phyloP scores from a whole-genome alignment of 2,797 vertebrate genomes.

The Pantherophis vulpinus region DNA sequence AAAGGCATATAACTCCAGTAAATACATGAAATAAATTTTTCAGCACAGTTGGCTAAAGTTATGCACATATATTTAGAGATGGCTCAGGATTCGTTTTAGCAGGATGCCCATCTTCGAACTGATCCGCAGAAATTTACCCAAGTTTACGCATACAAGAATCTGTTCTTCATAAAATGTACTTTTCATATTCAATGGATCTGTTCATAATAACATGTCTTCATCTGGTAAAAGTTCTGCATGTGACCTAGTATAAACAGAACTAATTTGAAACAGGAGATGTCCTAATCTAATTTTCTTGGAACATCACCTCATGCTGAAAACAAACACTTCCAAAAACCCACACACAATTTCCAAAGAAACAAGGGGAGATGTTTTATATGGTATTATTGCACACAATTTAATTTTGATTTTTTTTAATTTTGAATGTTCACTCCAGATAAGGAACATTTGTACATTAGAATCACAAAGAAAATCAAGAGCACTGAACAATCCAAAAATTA shows the following conservation, averaged over 20 bases:
- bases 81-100: background rate
- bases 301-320: background rate
- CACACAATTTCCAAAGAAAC: background rate
- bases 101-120: background rate
- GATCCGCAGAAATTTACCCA: background rate
- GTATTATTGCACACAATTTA: background rate
- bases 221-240: background rate
- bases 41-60: background rate
- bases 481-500: background rate
- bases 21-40: background rate
- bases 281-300: slow-evolving; percentile 22
- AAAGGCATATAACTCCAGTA: background rate
- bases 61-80: background rate
- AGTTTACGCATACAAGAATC: background rate
- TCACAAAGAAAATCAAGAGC: background rate
- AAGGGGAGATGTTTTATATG: background rate
- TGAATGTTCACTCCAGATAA: background rate
- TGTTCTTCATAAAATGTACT: background rate
- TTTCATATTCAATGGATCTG: background rate
- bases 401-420: background rate
- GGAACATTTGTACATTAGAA: background rate
- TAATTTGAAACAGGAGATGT: slow-evolving; percentile 28
- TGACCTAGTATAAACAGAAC: slow-evolving; percentile 2
- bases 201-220: background rate
- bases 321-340: background rate